Conservation (phyloP, 1,140 invertebrate species). For the Zaprionus gabonicus region DNA sequence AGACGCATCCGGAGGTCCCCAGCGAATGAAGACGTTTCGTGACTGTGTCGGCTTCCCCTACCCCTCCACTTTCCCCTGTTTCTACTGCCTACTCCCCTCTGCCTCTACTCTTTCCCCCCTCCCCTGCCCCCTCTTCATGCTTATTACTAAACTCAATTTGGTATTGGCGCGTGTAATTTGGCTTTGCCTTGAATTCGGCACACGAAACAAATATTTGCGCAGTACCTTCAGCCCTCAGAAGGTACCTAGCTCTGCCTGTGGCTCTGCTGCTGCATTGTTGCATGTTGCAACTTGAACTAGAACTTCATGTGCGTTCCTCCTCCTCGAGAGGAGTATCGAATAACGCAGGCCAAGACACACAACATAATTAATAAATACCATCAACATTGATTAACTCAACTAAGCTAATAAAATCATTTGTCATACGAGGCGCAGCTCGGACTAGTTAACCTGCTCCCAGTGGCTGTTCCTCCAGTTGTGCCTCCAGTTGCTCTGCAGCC, state of each 20-base stretch:
- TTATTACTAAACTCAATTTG: constrained; percentile 81
- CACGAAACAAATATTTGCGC: constrained; percentile 75
- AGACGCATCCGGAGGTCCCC: constrained; percentile 72
- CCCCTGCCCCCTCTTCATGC: constrained; percentile 56
- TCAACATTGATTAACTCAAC: constrained; percentile 83
- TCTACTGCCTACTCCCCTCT: background rate
- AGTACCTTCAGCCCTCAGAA: background rate
- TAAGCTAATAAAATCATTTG: constrained; percentile 83
- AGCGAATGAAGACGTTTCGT: constrained; percentile 82
- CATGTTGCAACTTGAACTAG: constrained; percentile 29
- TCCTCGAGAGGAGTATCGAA: constrained; percentile 54
- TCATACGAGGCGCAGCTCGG: constrained; percentile 75
- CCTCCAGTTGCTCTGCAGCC: constrained; percentile 23
- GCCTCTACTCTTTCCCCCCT: background rate
- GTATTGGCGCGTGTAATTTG: constrained; percentile 79
- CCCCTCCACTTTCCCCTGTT: too few species aligned
- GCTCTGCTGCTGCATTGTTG: constrained; percentile 11
- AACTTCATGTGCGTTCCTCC: constrained; percentile 42
- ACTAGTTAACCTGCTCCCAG: constrained; percentile 62
- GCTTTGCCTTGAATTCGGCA: constrained; percentile 79
- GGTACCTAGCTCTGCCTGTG: too few species aligned
- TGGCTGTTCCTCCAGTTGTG: background rate
- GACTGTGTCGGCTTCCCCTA: constrained; percentile 62
- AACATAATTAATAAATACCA: constrained; percentile 83
- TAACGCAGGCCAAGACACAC: constrained; percentile 58